phyloP scores from a whole-genome alignment of 2,888 invertebrate species.

The Xylota segnis region DNA sequence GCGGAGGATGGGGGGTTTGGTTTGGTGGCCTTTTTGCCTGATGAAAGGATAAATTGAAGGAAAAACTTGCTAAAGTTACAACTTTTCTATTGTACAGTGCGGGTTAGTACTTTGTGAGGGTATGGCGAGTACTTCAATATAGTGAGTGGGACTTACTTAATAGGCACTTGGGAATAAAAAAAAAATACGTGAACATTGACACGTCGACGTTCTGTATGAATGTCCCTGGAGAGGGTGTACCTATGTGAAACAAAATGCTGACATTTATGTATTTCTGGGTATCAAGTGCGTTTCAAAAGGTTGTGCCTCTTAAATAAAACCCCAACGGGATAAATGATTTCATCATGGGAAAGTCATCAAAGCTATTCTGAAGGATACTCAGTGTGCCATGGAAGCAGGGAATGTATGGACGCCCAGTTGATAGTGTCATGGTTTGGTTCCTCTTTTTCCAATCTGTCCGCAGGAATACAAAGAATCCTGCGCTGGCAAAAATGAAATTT shows the following conservation, averaged over 20 bases:
- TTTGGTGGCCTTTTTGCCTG: slow-evolving; percentile 2
- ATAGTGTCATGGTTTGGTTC: too few relatives aligned
- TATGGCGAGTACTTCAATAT: not conserved
- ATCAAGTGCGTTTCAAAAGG: not conserved
- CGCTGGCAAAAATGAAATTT: too few relatives aligned
- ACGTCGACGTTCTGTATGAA: not conserved
- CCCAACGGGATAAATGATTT: too few relatives aligned
- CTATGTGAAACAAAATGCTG: not conserved
- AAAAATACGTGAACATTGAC: slow-evolving; percentile 3
- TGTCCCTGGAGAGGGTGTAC: not conserved
- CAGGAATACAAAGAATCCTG: too few relatives aligned
- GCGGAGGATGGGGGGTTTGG: not conserved
- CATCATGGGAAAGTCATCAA: too few relatives aligned
- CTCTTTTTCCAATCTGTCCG: too few relatives aligned
- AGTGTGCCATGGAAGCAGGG: too few relatives aligned
- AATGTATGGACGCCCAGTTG: too few relatives aligned
- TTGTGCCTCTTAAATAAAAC: not conserved
- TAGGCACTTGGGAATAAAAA: not conserved
- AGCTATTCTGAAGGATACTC: too few relatives aligned
- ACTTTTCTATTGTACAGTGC: not conserved
- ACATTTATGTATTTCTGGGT: not conserved
- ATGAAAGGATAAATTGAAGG: slow-evolving; percentile 4
- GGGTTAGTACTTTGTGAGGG: not conserved
- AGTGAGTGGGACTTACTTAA: not conserved
- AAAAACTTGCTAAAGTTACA: not conserved